Conservation (phyloP, 1,140 invertebrate species). For the Lepidurus arcticus region DNA sequence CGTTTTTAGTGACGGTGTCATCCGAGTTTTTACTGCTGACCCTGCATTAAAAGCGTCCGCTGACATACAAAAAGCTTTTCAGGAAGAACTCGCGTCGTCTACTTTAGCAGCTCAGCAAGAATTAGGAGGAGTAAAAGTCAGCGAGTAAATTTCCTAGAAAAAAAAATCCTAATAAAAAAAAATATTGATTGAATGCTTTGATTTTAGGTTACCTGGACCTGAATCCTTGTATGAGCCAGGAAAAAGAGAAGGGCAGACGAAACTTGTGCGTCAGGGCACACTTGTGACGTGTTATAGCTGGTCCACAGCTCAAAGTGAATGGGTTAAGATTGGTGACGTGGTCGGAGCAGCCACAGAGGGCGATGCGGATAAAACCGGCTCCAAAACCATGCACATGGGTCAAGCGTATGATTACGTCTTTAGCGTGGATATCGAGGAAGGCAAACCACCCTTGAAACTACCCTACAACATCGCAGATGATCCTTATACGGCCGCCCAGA, state of each 20-base stretch:
- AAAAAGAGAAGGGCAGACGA: slow-evolving; percentile 74
- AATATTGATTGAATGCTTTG: slow-evolving; percentile 14
- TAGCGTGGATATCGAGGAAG: slow-evolving; percentile 87
- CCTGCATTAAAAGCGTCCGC: slow-evolving; percentile 59
- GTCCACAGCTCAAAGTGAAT: slow-evolving; percentile 61
- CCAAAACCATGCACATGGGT: slow-evolving; percentile 75
- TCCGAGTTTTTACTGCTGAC: slow-evolving; percentile 75
- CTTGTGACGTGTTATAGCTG: slow-evolving; percentile 72
- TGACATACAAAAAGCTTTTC: slow-evolving; percentile 56
- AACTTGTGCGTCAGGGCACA: slow-evolving; percentile 68
- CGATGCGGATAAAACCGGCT: slow-evolving; percentile 54
- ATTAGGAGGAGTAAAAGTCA: slow-evolving; percentile 75
- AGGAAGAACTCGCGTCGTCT: slow-evolving; percentile 60
- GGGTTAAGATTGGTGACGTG: slow-evolving; percentile 86
- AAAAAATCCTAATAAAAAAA: slow-evolving; percentile 3
- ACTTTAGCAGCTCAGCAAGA: slow-evolving; percentile 57
- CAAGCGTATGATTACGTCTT: slow-evolving; percentile 92
- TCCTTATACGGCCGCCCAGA: slow-evolving; percentile 59
- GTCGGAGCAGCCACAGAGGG: slow-evolving; percentile 63
- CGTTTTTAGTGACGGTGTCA: slow-evolving; percentile 63
- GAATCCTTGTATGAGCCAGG: slow-evolving; percentile 71
- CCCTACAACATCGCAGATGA: slow-evolving; percentile 76
- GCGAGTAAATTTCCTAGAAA: slow-evolving; percentile 54
- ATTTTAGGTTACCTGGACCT: slow-evolving; percentile 63
- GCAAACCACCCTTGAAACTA: slow-evolving; percentile 76